Conservation (phyloP, 2,113 vertebrate species). For the Oreochromis aureus region DNA sequence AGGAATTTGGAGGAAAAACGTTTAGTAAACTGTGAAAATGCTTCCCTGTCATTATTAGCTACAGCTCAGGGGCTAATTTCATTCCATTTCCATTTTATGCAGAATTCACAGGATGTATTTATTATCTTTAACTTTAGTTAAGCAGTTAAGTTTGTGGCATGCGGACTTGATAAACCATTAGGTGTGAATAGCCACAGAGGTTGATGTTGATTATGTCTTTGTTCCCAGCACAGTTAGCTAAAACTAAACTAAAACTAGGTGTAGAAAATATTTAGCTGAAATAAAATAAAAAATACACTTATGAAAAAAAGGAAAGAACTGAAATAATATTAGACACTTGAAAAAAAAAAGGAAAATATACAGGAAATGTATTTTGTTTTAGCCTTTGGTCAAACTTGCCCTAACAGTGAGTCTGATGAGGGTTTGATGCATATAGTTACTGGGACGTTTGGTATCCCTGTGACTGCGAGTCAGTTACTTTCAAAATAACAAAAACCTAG, state of each 20-base stretch:
- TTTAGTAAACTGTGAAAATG: neutral
- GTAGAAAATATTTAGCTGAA: neutral
- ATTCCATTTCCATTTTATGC: neutral
- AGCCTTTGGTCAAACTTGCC: neutral
- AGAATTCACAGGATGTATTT: accelerated
- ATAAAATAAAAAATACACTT: neutral
- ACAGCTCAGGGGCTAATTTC: accelerated
- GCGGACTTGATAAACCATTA: accelerated
- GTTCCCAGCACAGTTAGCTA: neutral
- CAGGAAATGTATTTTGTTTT: neutral
- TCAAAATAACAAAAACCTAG: neutral
- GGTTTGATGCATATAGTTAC: neutral
- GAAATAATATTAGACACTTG: neutral
- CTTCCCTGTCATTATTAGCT: neutral
- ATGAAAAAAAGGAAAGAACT: neutral
- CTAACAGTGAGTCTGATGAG: neutral
- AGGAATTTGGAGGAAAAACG: neutral
- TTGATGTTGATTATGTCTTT: neutral
- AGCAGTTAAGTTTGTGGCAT: accelerated
- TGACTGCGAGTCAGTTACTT: neutral
- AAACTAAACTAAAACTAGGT: neutral
- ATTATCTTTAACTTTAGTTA: neutral
- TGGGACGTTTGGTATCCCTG: neutral
- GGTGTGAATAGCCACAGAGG: accelerated
- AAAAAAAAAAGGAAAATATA: neutral